A percentile compares a stretch with the other conserved stretches of the same genome.
These are phyloP conservation scores for Trichonephila clavipes DNA, from an alignment of 1,140 invertebrate genomes.

Conservation along the genomic window DNA sequence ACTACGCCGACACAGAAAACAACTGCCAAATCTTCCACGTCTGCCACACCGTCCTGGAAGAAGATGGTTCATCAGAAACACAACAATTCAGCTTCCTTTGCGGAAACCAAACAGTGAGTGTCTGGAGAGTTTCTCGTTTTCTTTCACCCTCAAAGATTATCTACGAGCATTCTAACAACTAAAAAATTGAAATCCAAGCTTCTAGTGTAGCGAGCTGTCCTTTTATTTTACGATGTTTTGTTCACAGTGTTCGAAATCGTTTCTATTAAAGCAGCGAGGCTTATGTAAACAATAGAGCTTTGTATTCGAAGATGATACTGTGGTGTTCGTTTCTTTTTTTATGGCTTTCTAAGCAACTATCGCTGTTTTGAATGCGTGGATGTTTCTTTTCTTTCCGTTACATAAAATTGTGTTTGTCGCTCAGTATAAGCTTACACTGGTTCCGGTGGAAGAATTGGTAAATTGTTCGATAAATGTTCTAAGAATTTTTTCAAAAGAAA, in stretches of 20 bases:
- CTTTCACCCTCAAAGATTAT: neutral
- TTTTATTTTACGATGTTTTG: conserved; percentile 45
- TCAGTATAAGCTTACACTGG: neutral
- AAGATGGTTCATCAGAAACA: conserved; percentile 56
- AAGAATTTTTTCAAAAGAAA: too few relatives aligned
- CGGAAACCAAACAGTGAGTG: conserved; percentile 87
- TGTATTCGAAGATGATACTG: neutral
- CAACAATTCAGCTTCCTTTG: conserved; percentile 84
- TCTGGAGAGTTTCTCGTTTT: neutral
- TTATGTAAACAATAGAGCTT: conserved; percentile 30
- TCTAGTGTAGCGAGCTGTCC: too few relatives aligned
- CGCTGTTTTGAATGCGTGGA: neutral
- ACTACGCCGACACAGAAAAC: conserved; percentile 78
- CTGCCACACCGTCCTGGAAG: conserved; percentile 82
- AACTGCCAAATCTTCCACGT: conserved; percentile 78
- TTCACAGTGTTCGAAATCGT: neutral
- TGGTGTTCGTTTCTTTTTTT: neutral
- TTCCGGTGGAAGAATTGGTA: neutral
- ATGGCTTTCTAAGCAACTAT: neutral
- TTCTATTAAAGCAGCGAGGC: neutral
- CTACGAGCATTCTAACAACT: neutral
- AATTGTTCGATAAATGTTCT: too few relatives aligned
- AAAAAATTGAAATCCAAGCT: neutral
- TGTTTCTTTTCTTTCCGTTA: neutral
- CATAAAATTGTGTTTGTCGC: neutral